These are phyloP conservation scores for Corticium candelabrum DNA, from an alignment of 37 sponge, comb jelly and placozoan species.

Conservation along the genomic window DNA sequence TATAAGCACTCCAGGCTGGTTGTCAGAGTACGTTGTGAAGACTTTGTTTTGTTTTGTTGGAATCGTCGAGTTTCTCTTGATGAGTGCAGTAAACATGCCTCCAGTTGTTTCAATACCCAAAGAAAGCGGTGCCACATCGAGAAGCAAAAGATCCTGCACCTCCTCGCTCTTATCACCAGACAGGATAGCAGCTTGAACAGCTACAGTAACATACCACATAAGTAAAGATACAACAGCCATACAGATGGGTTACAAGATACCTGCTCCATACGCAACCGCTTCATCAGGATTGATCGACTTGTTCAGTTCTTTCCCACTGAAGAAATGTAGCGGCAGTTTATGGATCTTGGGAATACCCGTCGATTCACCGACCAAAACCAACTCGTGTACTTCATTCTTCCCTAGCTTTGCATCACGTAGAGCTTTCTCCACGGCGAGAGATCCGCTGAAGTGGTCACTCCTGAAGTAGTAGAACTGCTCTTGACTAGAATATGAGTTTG, in stretches of 20 bases:
- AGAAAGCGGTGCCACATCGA: slow-evolving; percentile 92
- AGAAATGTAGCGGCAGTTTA: slow-evolving; percentile 91
- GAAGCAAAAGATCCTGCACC: slow-evolving; percentile 84
- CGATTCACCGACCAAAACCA: slow-evolving; percentile 95
- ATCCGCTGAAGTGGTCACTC: background rate
- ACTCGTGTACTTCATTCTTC: slow-evolving; percentile 80
- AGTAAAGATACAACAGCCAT: too few species aligned
- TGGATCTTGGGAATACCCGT: slow-evolving; percentile 98
- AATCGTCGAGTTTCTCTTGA: slow-evolving; percentile 93
- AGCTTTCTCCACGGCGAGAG: slow-evolving; percentile 63
- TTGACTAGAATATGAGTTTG: too few species aligned
- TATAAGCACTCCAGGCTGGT: slow-evolving; percentile 84
- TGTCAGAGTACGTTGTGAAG: slow-evolving; percentile 96
- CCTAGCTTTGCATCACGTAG: slow-evolving; percentile 78
- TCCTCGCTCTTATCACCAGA: slow-evolving; percentile 90
- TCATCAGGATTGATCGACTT: slow-evolving; percentile 98
- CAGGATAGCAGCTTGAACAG: slow-evolving; percentile 92
- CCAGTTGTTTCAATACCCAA: slow-evolving; percentile 98
- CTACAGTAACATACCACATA: too few species aligned
- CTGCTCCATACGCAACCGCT: slow-evolving; percentile 97
- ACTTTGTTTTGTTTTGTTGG: slow-evolving; percentile 82
- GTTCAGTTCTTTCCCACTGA: slow-evolving; percentile 92
- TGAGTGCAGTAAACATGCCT: slow-evolving; percentile 92
- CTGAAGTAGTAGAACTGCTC: too few species aligned
- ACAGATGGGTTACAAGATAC: too few species aligned